phyloP scores from a whole-genome alignment of 1,140 invertebrate genomes.

The Nautilus pompilius region DNA sequence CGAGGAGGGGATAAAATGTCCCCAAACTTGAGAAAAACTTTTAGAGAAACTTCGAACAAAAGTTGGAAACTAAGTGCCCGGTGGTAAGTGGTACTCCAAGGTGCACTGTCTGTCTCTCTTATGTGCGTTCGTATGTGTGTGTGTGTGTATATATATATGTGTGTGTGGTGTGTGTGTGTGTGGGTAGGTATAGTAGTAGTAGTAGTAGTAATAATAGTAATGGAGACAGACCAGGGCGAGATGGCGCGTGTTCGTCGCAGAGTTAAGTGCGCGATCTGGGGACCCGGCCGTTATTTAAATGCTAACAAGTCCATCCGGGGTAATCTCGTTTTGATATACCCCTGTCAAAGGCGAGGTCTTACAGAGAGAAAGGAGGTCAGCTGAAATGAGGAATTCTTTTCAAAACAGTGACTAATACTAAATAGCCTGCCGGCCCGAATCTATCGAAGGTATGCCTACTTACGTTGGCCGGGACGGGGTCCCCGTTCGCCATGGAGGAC shows the following conservation, averaged over 20 bases:
- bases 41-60: not conserved
- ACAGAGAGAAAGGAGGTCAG: not conserved
- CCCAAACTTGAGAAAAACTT: not conserved
- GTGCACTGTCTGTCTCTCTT: not conserved
- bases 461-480: slow-evolving; percentile 22
- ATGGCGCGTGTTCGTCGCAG: too few species aligned
- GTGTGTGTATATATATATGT: too few species aligned
- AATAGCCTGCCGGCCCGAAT: not conserved
- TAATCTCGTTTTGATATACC: too few species aligned
- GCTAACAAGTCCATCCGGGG: not conserved
- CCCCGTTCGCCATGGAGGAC: slow-evolving; percentile 41
- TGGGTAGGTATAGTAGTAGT: not conserved
- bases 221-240: not conserved
- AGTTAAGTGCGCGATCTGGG: not conserved
- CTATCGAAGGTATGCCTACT: slow-evolving; percentile 8
- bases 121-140: not conserved
- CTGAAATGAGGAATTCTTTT: not conserved
- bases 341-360: not conserved
- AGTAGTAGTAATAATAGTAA: not conserved
- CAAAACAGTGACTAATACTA: not conserved
- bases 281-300: not conserved
- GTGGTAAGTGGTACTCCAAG: not conserved
- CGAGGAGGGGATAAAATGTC: not conserved
- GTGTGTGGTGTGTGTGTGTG: not conserved
- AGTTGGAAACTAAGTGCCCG: not conserved